A percentile compares a stretch with the other conserved stretches of the same genome.
Evolutionary conservation across 1,140 invertebrate genomes (phyloP).

Genomic region (Aphelenchoides fujianensis): DNA sequence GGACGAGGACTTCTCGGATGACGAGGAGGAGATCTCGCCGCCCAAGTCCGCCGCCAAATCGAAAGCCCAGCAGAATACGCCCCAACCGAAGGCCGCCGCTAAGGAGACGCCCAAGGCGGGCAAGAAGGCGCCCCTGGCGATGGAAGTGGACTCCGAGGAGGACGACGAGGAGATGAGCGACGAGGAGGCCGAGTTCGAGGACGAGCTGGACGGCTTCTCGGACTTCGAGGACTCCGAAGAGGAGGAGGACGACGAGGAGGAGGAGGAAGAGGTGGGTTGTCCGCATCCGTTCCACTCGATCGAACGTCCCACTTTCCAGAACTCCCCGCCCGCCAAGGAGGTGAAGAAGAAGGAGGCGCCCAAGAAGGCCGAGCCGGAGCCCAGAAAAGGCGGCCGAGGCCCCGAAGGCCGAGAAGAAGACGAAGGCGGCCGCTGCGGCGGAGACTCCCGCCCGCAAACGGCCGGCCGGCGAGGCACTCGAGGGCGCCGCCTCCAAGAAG

Average conservation of each 20-base stretch:
- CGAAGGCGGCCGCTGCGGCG: background rate
- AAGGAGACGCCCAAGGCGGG: background rate
- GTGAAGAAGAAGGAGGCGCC: background rate
- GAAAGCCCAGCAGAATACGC: background rate
- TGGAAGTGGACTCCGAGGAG: background rate
- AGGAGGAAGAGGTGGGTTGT: background rate
- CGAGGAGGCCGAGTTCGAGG: background rate
- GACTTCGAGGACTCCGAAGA: background rate
- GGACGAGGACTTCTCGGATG: too few species aligned
- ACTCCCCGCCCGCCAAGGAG: too few species aligned
- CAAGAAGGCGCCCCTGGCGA: background rate
- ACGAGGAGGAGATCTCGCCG: background rate
- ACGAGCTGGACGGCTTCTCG: too few species aligned
- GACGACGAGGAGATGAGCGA: background rate
- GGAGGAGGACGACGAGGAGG: background rate
- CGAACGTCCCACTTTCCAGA: too few species aligned
- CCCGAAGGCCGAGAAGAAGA: background rate
- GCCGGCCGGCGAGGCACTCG: background rate
- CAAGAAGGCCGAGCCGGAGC: background rate
- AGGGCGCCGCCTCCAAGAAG: background rate
- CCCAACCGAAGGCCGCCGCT: too few species aligned
- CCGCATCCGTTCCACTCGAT: too few species aligned
- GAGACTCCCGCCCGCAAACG: background rate
- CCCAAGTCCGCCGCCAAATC: background rate
- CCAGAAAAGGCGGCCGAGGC: background rate